phyloP scores from a whole-genome alignment of 2,797 vertebrate species.

The Cossypha heuglini region DNA sequence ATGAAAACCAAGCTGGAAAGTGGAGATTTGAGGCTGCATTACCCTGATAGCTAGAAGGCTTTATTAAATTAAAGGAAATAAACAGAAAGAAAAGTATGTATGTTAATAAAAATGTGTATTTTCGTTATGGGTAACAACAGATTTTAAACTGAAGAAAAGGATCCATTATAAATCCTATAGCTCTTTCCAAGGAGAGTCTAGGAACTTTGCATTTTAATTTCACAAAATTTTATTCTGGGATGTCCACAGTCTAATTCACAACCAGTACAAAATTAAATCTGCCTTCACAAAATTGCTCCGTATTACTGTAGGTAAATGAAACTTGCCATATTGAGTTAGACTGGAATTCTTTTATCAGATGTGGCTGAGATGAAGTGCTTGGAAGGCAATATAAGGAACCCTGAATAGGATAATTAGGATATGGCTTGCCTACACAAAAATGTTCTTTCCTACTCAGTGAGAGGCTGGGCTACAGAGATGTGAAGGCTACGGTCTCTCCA shows the following conservation, averaged over 20 bases:
- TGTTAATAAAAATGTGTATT: background rate
- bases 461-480: background rate
- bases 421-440: background rate
- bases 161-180: background rate
- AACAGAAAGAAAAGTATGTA: background rate
- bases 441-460: background rate
- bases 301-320: background rate
- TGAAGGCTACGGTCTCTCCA: background rate
- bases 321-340: background rate
- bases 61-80: slow-evolving; percentile 48
- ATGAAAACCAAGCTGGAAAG: background rate
- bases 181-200: background rate
- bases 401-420: background rate
- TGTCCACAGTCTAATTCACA: background rate
- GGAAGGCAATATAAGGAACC: background rate
- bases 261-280: background rate
- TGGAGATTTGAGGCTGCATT: slow-evolving; percentile 16
- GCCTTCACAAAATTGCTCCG: background rate
- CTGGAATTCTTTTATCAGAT: background rate
- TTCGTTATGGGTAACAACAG: background rate
- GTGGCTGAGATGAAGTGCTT: background rate
- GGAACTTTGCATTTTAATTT: background rate
- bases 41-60: background rate
- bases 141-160: background rate
- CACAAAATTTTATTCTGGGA: background rate